Conservation (phyloP, 2,797 vertebrate genomes). For the Ciconia nigra region DNA sequence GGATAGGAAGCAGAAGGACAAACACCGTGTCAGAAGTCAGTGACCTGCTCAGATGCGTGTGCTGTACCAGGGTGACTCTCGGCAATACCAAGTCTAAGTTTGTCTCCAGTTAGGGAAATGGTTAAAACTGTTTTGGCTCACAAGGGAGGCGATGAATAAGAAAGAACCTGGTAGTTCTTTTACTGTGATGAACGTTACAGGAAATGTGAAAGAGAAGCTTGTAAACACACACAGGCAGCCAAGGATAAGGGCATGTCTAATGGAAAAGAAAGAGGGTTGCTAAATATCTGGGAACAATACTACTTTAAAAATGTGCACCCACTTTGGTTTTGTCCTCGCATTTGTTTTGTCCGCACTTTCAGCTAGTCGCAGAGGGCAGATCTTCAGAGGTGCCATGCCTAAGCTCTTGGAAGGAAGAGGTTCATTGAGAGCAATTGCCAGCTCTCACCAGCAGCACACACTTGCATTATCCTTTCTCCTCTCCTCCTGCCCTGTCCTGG, state of each 20-base stretch:
- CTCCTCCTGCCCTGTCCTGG: not conserved
- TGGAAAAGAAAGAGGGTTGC: not conserved
- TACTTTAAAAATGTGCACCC: not conserved
- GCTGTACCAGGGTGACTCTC: not conserved
- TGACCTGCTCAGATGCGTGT: not conserved
- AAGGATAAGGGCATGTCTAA: not conserved
- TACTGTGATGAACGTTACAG: not conserved
- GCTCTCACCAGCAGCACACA: not conserved
- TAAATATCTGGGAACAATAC: not conserved
- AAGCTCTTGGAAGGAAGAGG: not conserved
- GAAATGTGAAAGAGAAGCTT: not conserved
- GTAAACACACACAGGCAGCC: not conserved
- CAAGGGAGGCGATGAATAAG: not conserved
- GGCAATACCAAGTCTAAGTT: not conserved
- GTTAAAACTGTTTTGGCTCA: not conserved
- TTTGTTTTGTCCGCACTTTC: not conserved
- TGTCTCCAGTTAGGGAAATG: not conserved
- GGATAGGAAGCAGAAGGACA: not conserved
- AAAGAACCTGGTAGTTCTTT: not conserved
- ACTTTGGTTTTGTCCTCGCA: not conserved
- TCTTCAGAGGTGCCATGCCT: not conserved
- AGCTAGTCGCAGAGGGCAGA: not conserved
- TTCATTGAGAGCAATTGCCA: not conserved
- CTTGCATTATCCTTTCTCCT: not conserved
- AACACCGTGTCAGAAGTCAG: rapidly evolving